Conservation (phyloP, 2,113 vertebrate genomes). For the Alexandromys fortis region DNA sequence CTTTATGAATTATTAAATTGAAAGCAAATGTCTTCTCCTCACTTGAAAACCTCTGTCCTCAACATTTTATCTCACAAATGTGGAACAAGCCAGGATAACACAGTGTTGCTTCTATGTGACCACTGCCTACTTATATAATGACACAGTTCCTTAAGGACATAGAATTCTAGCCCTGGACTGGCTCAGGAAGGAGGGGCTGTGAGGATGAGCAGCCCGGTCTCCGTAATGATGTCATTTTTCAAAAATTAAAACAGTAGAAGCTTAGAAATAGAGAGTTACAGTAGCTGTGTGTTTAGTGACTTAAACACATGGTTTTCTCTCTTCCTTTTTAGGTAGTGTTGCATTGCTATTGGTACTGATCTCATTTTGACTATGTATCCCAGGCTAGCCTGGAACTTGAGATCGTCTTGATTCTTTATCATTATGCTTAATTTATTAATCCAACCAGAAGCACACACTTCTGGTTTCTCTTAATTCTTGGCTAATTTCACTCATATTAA, state of each 20-base stretch:
- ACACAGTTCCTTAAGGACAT: background rate
- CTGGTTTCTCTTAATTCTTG: background rate
- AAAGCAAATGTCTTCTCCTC: background rate
- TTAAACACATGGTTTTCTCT: background rate
- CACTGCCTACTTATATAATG: background rate
- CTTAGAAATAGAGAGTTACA: background rate
- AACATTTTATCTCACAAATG: background rate
- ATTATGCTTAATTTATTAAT: background rate
- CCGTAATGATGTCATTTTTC: background rate
- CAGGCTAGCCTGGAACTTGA: too few relatives aligned
- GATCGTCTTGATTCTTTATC: background rate
- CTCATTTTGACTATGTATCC: background rate
- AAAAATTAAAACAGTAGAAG: background rate
- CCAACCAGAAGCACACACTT: background rate
- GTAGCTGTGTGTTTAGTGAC: background rate
- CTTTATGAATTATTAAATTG: background rate
- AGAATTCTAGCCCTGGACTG: background rate
- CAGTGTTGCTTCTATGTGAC: too few relatives aligned
- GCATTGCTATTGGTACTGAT: background rate
- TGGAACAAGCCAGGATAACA: background rate
- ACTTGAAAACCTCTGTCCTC: background rate
- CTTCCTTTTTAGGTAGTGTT: background rate
- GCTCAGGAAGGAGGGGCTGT: too few relatives aligned
- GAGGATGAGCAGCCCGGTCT: background rate
- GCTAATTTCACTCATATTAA: background rate